phyloP scores from a whole-genome alignment of 2,888 invertebrate genomes.

The Cepaea hortensis region DNA sequence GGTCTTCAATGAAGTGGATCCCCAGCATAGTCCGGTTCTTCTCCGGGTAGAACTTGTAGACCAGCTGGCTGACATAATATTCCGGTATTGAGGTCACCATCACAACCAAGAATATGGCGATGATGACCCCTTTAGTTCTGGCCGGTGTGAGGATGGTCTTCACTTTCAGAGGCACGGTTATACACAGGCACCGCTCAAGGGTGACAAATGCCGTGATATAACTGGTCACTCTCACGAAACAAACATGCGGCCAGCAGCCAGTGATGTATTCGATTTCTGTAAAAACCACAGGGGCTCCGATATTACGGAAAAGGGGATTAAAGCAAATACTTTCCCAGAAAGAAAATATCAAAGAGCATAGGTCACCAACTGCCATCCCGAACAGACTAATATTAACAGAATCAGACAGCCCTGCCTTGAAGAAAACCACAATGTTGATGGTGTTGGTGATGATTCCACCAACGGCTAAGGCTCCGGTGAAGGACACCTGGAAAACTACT shows the following conservation, averaged over 20 bases:
- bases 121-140: not conserved
- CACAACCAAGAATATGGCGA: not conserved
- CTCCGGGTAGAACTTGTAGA: constrained; percentile 43
- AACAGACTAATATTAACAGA: constrained; percentile 36
- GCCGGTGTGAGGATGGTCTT: constrained; percentile 26
- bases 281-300: constrained; percentile 85
- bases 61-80: constrained; percentile 26
- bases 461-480: constrained; percentile 18
- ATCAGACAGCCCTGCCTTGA: constrained; percentile 26
- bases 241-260: constrained; percentile 38
- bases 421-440: constrained; percentile 34
- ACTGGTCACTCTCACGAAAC: constrained; percentile 22
- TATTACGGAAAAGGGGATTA: constrained; percentile 33
- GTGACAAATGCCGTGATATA: constrained; percentile 42
- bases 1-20: constrained; percentile 18
- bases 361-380: constrained; percentile 18
- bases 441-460: constrained; percentile 27
- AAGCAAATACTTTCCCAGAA: constrained; percentile 35
- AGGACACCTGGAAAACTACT: constrained; percentile 11
- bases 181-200: constrained; percentile 36
- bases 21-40: constrained; percentile 44
- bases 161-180: constrained; percentile 22
- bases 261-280: constrained; percentile 86
- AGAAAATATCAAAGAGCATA: constrained; percentile 19
- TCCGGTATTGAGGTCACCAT: constrained; percentile 16